Evolutionary conservation across 1,140 invertebrate species (phyloP).

Genomic region (Diabrotica undecimpunctata): DNA sequence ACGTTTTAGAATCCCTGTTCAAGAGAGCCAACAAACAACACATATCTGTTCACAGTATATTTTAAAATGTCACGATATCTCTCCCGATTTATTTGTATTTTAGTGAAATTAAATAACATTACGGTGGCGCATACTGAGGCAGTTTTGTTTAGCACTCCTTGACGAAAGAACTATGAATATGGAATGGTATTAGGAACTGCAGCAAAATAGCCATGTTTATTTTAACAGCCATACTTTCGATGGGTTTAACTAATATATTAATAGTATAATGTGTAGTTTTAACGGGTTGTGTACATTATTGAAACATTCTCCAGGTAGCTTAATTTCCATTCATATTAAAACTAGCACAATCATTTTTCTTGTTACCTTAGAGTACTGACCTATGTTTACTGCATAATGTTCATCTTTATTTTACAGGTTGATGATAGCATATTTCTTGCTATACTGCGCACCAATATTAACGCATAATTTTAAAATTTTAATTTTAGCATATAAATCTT

Average conservation of each 20-base stretch:
- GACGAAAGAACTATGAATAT: slow-evolving; percentile 7
- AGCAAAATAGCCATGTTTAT: background rate
- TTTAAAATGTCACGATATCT: slow-evolving; percentile 31
- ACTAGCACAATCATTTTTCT: too few relatives aligned
- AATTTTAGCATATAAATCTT: too few relatives aligned
- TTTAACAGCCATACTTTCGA: background rate
- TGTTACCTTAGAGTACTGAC: too few relatives aligned
- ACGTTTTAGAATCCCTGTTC: slow-evolving; percentile 26
- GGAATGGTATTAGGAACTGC: background rate
- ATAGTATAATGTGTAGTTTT: background rate
- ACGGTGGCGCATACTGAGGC: background rate
- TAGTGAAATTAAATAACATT: slow-evolving; percentile 27
- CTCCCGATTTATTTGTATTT: slow-evolving; percentile 31
- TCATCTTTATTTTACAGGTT: too few relatives aligned
- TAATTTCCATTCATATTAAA: too few relatives aligned
- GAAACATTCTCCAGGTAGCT: background rate
- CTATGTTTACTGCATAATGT: too few relatives aligned
- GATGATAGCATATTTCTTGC: too few relatives aligned
- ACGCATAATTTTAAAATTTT: too few relatives aligned
- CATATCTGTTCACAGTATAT: slow-evolving; percentile 34
- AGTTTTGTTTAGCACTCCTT: slow-evolving; percentile 4
- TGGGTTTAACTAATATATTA: background rate
- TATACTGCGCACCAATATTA: too few relatives aligned
- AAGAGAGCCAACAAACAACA: slow-evolving; percentile 22
- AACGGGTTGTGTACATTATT: background rate